A percentile compares a stretch with the other conserved stretches of the same genome.
phyloP scores from a whole-genome alignment of 2,888 invertebrate species.

The Muschampia plurimacula region DNA sequence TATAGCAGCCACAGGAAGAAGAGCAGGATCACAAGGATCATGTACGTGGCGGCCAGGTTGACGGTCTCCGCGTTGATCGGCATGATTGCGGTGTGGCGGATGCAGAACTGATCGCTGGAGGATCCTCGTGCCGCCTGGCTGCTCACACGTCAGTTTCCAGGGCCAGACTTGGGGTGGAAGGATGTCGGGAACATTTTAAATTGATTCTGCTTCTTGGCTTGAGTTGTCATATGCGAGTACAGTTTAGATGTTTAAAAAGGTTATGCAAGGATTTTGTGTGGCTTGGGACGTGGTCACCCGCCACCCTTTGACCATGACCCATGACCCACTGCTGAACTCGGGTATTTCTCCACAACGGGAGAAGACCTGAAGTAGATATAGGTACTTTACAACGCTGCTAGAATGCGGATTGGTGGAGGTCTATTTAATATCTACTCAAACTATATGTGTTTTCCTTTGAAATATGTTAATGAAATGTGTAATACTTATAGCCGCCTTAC shows the following conservation, averaged over 20 bases:
- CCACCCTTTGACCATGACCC: no score
- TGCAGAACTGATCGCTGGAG: conserved; percentile 63
- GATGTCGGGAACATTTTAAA: conserved; percentile 44
- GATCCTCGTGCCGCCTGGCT: conserved; percentile 53
- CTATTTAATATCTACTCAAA: no score
- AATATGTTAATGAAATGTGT: no score
- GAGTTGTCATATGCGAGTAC: background rate
- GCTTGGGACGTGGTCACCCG: no score
- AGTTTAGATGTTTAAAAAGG: no score
- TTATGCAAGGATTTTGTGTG: background rate
- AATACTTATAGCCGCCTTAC: no score
- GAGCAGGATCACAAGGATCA: conserved; percentile 88
- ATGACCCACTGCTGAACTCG: no score
- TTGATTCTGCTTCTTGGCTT: background rate
- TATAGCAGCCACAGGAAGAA: conserved; percentile 89
- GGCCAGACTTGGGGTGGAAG: conserved; percentile 54
- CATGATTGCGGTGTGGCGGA: conserved; percentile 68
- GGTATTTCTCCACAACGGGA: no score
- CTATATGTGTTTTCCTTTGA: no score
- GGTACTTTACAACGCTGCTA: no score
- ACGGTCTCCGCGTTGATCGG: conserved; percentile 87
- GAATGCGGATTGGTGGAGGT: no score
- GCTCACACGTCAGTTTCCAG: conserved; percentile 64
- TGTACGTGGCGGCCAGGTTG: conserved; percentile 89
- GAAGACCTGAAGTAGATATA: no score